Percentiles rank a stretch among this genome's conserved stretches.
phyloP scores from a whole-genome alignment of 1,140 invertebrate genomes.

The Drosophila lowei region DNA sequence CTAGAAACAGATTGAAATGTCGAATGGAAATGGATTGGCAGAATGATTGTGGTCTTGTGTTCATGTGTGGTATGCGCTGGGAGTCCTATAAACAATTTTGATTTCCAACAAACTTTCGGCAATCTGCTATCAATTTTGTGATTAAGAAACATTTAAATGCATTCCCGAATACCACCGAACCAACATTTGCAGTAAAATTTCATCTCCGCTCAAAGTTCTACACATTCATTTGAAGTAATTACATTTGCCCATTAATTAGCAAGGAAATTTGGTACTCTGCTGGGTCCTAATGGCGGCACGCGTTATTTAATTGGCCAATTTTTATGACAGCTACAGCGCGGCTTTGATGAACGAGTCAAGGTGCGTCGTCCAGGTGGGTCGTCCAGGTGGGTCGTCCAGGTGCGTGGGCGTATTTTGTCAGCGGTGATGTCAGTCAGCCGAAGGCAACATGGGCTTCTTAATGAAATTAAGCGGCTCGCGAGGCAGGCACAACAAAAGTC shows the following conservation, averaged over 20 bases:
- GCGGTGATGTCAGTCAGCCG: conserved; percentile 37
- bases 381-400: conserved; percentile 1
- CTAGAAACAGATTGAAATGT: conserved; percentile 23
- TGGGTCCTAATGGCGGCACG: conserved; percentile 19
- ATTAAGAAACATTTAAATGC: conserved; percentile 16
- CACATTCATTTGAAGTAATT: conserved; percentile 29
- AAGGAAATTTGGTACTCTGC: conserved; percentile 13
- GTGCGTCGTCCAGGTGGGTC: conserved; percentile 20
- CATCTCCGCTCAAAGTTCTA: background rate
- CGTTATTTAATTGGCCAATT: conserved; percentile 54
- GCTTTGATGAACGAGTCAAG: conserved; percentile 52
- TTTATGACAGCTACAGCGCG: conserved; percentile 33
- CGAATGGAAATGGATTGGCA: conserved; percentile 37
- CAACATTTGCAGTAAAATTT: conserved; percentile 11
- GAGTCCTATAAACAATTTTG: conserved; percentile 30
- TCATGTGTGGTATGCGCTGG: conserved; percentile 1
- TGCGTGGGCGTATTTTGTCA: conserved; percentile 1
- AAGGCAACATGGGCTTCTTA: conserved; percentile 40
- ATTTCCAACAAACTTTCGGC: conserved; percentile 16
- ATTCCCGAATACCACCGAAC: background rate
- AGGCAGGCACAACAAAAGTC: conserved; percentile 17
- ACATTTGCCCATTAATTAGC: conserved; percentile 52
- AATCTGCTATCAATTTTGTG: background rate
- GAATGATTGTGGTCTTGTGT: background rate
- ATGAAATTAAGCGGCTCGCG: conserved; percentile 46